Evolutionary conservation across 2,888 invertebrate species (phyloP), one percentile per base, ranked within the genome.

Genomic region (Volucella bombylans): DNA sequence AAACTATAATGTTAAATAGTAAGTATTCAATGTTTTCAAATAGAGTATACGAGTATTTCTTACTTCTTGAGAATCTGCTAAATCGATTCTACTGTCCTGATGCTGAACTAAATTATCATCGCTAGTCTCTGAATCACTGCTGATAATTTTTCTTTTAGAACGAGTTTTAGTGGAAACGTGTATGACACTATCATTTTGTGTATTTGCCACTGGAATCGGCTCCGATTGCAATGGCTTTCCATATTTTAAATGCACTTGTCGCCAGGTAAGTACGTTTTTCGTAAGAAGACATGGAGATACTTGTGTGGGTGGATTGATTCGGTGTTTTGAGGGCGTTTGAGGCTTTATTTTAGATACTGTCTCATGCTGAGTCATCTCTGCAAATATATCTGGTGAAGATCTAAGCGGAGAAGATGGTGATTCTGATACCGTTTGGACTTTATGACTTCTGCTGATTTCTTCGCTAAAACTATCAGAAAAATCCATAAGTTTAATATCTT

Each of bases 401-500:
- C 43, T 64, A 59, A 68, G 50, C n/a, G n/a, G 4, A 12, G 57
- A 1, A 12, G n/a, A 8, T 49, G 11, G 9, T 8, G 9, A 3
- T 52, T 9, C 4, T 1, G 31, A 14, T 43, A 10, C 10, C 4
- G 38, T n/a, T 49, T 55, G 14, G 8, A 11, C 68, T 49, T 57
- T 23, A 2, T n/a, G 9, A 41, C 41, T 43, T 39, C 54, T 57
- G 9, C 8, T 59, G 0, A 90, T 47, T 77, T 90, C 90, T 43
- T 90, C 92, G 38, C 92, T 92, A 88, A 93, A 92, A 55, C 93
- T 92, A 78, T 93, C 93, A 49, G 93, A 91, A 78, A 93, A 92
- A 83, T 92, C 92, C 62, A 92, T 91, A 52, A 93, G 89, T 68
- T 93, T 93, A 45, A 93, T 92, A 88, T 92, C 91, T 68, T 89